A percentile compares a stretch with the other conserved stretches of the same genome.
Conservation (phyloP, 2,888 invertebrate species). For the Bhutanitis thaidina region DNA sequence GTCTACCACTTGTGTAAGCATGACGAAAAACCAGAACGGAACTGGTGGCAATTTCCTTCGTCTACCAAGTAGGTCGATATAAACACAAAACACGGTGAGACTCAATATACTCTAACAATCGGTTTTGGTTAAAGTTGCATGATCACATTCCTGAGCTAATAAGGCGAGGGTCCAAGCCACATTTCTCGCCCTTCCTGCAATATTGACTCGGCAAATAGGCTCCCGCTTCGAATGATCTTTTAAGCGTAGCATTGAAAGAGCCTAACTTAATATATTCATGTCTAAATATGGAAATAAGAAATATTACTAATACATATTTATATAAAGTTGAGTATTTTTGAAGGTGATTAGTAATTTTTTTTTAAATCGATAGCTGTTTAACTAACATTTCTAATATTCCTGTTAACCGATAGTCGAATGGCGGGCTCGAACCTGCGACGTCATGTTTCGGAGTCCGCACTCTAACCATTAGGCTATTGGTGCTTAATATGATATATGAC, state of each 20-base stretch:
- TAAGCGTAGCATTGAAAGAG: constrained; percentile 27
- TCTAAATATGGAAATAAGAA: not conserved
- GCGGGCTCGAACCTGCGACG: no score
- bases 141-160: constrained; percentile 67
- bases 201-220: constrained; percentile 49
- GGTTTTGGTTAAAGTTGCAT: constrained; percentile 66
- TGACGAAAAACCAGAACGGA: constrained; percentile 64
- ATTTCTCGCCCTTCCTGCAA: constrained; percentile 47
- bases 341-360: no score
- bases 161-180: constrained; percentile 45
- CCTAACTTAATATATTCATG: constrained; percentile 21
- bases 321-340: no score
- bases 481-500: no score
- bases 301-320: no score
- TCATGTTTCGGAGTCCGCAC: no score
- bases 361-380: no score
- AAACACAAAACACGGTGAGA: constrained; percentile 41
- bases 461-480: no score
- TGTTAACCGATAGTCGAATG: no score
- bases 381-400: no score
- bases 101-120: constrained; percentile 61
- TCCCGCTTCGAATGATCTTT: constrained; percentile 36
- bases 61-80: constrained; percentile 29
- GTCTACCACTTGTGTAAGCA: constrained; percentile 38
- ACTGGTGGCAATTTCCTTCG: constrained; percentile 66